Evolutionary conservation across 2,113 vertebrate genomes (phyloP).

Genomic region (Chroicocephalus ridibundus): DNA sequence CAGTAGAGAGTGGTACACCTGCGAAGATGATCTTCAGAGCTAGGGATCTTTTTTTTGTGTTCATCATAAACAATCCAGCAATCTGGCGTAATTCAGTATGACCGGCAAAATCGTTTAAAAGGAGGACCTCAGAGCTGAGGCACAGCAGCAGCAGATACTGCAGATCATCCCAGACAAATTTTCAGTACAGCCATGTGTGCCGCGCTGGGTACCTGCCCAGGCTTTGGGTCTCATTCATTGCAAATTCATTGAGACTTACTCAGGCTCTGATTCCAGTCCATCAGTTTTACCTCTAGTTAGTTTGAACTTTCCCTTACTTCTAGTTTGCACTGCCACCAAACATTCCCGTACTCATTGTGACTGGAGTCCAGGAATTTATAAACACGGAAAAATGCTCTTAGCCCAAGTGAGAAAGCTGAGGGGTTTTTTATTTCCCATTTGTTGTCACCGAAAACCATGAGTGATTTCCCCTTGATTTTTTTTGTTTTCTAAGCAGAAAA

Average conservation of each 20-base stretch:
- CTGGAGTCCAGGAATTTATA: not conserved
- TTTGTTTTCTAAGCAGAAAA: not conserved
- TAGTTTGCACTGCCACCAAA: not conserved
- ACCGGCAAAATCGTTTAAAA: not conserved
- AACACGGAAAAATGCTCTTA: not conserved
- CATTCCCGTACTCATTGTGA: not conserved
- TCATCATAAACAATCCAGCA: not conserved
- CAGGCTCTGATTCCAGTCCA: not conserved
- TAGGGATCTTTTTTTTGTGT: not conserved
- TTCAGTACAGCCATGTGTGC: not conserved
- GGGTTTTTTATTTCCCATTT: fast-evolving
- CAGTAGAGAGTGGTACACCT: not conserved
- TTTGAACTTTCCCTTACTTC: not conserved
- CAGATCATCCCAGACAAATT: not conserved
- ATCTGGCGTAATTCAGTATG: not conserved
- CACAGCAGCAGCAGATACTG: not conserved
- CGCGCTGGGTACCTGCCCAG: fast-evolving
- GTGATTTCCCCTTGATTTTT: not conserved
- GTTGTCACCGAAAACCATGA: not conserved
- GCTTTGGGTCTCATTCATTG: not conserved
- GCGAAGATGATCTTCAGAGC: not conserved
- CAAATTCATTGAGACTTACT: not conserved
- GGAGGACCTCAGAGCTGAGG: not conserved
- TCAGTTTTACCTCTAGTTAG: not conserved
- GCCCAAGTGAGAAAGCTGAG: not conserved